These are phyloP conservation scores for Neomorphus geoffroyi DNA, from an alignment of 2,797 vertebrate genomes.

Conservation along the genomic window DNA sequence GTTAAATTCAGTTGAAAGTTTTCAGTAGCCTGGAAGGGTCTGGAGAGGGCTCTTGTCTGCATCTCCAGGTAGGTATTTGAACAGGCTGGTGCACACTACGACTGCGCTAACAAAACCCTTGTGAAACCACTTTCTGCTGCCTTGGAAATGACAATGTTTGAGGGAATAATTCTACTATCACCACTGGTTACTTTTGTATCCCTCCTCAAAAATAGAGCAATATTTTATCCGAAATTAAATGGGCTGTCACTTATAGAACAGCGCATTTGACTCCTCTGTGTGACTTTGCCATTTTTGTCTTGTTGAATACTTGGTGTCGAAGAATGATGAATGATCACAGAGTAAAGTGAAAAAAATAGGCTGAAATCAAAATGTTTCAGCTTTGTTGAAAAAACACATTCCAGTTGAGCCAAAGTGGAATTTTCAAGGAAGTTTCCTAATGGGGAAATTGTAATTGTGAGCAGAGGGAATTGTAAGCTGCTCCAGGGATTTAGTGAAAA, in stretches of 20 bases:
- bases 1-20: not conserved
- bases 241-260: not conserved
- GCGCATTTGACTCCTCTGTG: not conserved
- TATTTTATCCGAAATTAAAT: constrained; percentile 8
- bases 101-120: not conserved
- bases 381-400: constrained; percentile 65
- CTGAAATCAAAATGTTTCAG: constrained; percentile 64
- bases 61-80: not conserved
- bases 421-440: constrained; percentile 69
- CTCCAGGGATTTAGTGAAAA: constrained; percentile 64
- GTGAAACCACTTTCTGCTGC: not conserved
- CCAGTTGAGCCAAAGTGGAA: constrained; percentile 51
- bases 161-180: not conserved
- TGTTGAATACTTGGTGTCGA: not conserved
- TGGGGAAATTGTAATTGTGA: constrained; percentile 64
- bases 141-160: not conserved
- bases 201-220: not conserved
- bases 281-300: constrained; percentile 32
- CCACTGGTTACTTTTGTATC: constrained; percentile 10
- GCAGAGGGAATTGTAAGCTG: constrained; percentile 49
- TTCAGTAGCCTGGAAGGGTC: not conserved
- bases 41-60: not conserved
- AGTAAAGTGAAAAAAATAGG: not conserved
- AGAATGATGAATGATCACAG: constrained; percentile 44
- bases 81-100: not conserved